Evolutionary conservation across 2,113 vertebrate species (phyloP), one percentile per base, ranked within the genome.

Genomic region (Pogona vitticeps): DNA sequence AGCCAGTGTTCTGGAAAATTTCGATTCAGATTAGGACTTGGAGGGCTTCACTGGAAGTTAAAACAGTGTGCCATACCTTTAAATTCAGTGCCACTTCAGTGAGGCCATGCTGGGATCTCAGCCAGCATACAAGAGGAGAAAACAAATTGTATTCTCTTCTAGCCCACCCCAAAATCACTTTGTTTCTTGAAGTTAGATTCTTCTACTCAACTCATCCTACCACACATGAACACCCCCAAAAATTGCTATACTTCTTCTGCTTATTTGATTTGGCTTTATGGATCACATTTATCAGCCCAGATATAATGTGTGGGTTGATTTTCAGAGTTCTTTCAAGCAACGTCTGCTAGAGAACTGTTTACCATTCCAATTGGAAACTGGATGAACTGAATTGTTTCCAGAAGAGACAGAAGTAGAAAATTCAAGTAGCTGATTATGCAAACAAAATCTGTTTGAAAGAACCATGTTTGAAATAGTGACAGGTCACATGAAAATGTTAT

Each of bases 61-160:
- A 87, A 86, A 84, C 0, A 76, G 79, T n/a, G 78, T 83, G 86
- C 77, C 36, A 79, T 23, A 88, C 70, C 93, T 73, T 40, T 90
- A 93, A 94, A 46, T 4, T 90, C 65, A 93, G 58, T 42, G 63
- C 5, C 88, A 87, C 56, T 88, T 86, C 75, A 83, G 28, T 87
- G 93, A 92, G 92, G 88, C 59, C 59, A 86, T 85, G 63, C 89
- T 90, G 88, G 94, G 94, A 91, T 33, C 68, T 70, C 42, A 88
- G 92, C 94, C 95, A 95, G 83, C 88, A 93, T 94, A 88, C 8
- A 36, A 91, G 89, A 65, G 87, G 83, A 88, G 83, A 86, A 86
- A 90, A 1, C 26, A 80, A 90, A 83, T 91, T 87, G 86, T 88
- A 92, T 84, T 21, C 58, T 68, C 33, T 28, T 77, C 21, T 58